Conservation (phyloP, 1,140 invertebrate genomes). For the Trinorchestia longiramus region DNA sequence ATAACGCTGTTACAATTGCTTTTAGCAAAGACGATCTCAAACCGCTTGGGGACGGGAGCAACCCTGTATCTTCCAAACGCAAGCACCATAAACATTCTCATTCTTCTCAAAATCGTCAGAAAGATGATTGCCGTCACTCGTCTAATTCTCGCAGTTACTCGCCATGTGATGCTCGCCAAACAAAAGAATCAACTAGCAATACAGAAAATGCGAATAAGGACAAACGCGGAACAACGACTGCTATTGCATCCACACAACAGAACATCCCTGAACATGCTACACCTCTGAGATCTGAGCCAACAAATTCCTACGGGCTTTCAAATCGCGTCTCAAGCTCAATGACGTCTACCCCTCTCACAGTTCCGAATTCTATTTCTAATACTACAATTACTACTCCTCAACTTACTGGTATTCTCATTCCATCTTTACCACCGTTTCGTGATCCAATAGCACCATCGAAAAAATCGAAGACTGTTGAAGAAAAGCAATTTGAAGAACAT, state of each 20-base stretch:
- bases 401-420: conserved; percentile 17
- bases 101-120: not conserved
- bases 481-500: not conserved
- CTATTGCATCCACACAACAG: not conserved
- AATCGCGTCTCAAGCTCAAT: not conserved
- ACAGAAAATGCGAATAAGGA: not conserved
- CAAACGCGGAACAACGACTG: not conserved
- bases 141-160: not conserved
- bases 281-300: not conserved
- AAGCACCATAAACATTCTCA: conserved; percentile 14
- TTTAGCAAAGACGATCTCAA: not conserved
- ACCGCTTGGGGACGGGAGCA: not conserved
- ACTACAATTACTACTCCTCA: not conserved
- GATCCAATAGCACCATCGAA: not conserved
- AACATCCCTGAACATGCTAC: not conserved
- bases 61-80: not conserved
- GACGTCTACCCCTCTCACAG: not conserved
- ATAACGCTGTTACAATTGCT: not conserved
- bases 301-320: not conserved
- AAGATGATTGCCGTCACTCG: not conserved
- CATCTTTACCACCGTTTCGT: conserved; percentile 13
- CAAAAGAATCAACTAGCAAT: not conserved
- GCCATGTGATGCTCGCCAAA: not conserved
- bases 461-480: not conserved
- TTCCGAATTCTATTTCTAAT: not conserved